phyloP scores from a whole-genome alignment of 2,113 vertebrate genomes.

The Elaphurus davidianus region DNA sequence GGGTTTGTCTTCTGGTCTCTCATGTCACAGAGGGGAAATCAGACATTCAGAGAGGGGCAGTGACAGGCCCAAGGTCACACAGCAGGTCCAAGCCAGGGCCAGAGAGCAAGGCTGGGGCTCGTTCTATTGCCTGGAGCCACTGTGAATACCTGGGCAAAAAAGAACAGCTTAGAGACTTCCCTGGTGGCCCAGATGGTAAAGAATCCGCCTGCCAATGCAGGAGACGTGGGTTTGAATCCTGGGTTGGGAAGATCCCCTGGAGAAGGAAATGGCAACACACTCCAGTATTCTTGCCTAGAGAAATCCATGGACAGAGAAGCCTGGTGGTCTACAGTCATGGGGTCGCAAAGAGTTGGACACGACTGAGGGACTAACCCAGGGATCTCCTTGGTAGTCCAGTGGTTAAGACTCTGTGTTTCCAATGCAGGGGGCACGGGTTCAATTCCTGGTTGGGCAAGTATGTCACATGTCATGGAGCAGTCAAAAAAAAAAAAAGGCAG shows the following conservation, averaged over 20 bases:
- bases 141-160: neutral
- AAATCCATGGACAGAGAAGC: neutral
- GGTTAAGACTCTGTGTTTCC: neutral
- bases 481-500: neutral
- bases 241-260: neutral
- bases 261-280: neutral
- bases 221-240: neutral
- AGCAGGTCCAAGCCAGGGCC: neutral
- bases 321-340: neutral
- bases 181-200: neutral
- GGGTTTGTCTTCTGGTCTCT: neutral
- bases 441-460: neutral
- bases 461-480: neutral
- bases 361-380: neutral
- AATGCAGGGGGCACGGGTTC: neutral
- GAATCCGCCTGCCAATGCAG: neutral
- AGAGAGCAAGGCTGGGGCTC: neutral
- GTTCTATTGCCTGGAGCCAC: neutral
- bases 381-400: neutral
- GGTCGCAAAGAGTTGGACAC: neutral
- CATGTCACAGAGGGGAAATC: neutral
- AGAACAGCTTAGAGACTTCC: neutral
- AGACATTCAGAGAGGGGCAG: neutral
- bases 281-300: neutral
- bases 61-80: neutral